A percentile compares a stretch with the other conserved stretches of the same genome.
These are phyloP conservation scores for Drosophila sordidula DNA, from an alignment of 2,888 invertebrate species.

Conservation along the genomic window DNA sequence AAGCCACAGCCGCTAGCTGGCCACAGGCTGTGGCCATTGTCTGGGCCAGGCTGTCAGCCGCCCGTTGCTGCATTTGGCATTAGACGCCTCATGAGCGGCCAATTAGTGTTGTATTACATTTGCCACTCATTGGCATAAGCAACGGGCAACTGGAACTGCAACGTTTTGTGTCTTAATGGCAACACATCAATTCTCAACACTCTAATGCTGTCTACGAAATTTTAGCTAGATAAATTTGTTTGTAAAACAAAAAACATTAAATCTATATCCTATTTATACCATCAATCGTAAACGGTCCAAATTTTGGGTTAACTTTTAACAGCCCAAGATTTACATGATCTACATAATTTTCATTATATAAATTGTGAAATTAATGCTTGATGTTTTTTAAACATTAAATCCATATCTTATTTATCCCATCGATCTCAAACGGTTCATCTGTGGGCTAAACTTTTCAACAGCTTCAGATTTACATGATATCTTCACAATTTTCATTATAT, in stretches of 20 bases:
- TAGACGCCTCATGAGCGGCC: conserved; percentile 78
- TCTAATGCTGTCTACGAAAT: conserved; percentile 31
- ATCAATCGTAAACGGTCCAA: conserved; percentile 3
- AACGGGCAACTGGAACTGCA: conserved; percentile 26
- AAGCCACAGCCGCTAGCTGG: conserved; percentile 28
- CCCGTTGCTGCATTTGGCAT: conserved; percentile 63
- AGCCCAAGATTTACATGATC: conserved; percentile 30
- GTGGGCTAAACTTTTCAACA: conserved; percentile 37
- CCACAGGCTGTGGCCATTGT: conserved; percentile 57
- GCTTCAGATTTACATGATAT: conserved; percentile 30
- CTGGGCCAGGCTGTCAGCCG: conserved; percentile 42
- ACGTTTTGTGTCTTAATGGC: conserved; percentile 55
- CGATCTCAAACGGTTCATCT: conserved; percentile 5
- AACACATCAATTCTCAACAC: conserved; percentile 53
- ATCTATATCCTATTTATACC: neutral
- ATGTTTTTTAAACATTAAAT: conserved; percentile 26
- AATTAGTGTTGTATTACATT: conserved; percentile 79
- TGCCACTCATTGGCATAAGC: conserved; percentile 65
- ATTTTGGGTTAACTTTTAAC: conserved; percentile 31
- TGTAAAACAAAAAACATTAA: neutral
- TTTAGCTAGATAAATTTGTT: conserved; percentile 35
- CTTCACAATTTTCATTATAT: conserved; percentile 41
- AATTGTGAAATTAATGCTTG: conserved; percentile 67
- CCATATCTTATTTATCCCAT: conserved; percentile 3
- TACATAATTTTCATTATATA: conserved; percentile 44